Evolutionary conservation across 2,888 invertebrate species (phyloP), one percentile per base, ranked within the genome.

Genomic region (Hecatera dysodea): DNA sequence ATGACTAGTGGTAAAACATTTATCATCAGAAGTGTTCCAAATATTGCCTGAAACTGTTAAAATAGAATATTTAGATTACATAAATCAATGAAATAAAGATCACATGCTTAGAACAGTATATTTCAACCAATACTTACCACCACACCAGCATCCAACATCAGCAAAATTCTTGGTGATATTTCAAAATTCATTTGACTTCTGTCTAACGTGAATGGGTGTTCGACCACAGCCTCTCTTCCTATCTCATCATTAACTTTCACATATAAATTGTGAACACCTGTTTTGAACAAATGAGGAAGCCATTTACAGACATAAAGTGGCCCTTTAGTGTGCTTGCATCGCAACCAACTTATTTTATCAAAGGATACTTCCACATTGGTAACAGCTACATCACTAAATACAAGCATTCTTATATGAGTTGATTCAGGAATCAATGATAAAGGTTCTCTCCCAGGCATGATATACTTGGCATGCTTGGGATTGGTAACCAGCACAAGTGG

Each of bases 401-500:
- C 97, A 82, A 99, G 92, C 82, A 98, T 95, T 90, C 99, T 97
- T 89, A 99, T 97, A 92, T 98, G 98, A 61, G 98, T 97, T 1
- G 98, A 99, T 66, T 96, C 95, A 69, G 92, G 87, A 62, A 98
- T 97, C 80, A 97, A 94, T 72, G 97, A 92, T 56, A 97, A 86
- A 50, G 98, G 98, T 92, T 99, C 98, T 86, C 97, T 97, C 5
- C 96, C 95, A 2, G 98, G 97, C 93, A 98, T 97, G 57, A 96
- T 89, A 90, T 97, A 98, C 77, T 97, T 94, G 39, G 98, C 97
- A 93, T 98, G 96, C 94, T 99, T 99, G n/a, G 99, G 99, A 96
- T 99, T 99, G 59, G 99, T 99, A 24, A 99, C 96, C 80, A 99
- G 93, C 55, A 97, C 96, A 36, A 98, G 94, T 12, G 99, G 99